These are phyloP conservation scores for Sipha flava DNA, from an alignment of 1,140 invertebrate species.

Conservation along the genomic window DNA sequence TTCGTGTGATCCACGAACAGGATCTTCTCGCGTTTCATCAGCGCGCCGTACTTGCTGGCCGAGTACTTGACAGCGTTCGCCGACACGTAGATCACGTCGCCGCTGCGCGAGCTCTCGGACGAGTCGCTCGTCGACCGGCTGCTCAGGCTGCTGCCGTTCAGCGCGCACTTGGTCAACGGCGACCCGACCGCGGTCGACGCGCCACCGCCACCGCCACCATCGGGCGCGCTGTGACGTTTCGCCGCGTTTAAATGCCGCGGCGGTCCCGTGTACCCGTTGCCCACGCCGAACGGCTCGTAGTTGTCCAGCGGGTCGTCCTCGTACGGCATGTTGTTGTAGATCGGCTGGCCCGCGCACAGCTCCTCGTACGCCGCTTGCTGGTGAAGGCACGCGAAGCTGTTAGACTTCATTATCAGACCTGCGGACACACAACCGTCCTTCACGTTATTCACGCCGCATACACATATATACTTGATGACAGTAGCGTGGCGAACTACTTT, in stretches of 20 bases:
- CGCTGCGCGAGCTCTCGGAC: constrained; percentile 5
- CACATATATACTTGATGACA: too few species aligned
- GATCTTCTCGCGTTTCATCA: constrained; percentile 35
- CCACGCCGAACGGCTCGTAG: not conserved
- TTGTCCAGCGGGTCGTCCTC: not conserved
- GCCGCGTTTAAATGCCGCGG: not conserved
- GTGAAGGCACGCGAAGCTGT: constrained; percentile 19
- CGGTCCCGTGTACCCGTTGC: not conserved
- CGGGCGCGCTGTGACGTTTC: not conserved
- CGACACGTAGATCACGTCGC: constrained; percentile 34
- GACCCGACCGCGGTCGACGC: not conserved
- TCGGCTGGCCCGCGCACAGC: not conserved
- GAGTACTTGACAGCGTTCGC: constrained; percentile 36
- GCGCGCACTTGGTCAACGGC: not conserved
- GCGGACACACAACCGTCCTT: too few species aligned
- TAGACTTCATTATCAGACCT: constrained; percentile 16
- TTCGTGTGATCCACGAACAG: constrained; percentile 36
- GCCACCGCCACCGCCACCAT: not conserved
- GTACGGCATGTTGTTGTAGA: constrained; percentile 24
- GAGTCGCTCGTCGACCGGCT: constrained; percentile 19
- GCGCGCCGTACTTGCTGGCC: constrained; percentile 34
- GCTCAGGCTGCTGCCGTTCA: not conserved
- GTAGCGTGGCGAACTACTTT: too few species aligned
- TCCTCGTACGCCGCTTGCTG: constrained; percentile 21
- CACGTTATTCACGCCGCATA: too few species aligned